phyloP scores from a whole-genome alignment of 2,113 vertebrate genomes.

The Platichthys stellatus region DNA sequence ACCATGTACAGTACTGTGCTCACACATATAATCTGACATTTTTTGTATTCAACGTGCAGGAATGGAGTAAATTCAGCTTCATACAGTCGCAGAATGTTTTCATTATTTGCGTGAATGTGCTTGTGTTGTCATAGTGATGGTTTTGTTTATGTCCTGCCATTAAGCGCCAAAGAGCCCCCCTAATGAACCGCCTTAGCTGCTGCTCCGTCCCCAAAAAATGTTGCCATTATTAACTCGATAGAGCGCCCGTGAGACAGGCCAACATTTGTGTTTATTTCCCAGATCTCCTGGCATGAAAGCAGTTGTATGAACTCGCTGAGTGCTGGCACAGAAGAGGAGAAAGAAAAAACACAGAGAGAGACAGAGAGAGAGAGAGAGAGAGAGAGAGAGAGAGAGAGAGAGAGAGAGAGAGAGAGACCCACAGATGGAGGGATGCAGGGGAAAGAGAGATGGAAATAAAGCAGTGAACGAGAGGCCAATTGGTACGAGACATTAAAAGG shows the following conservation, averaged over 20 bases:
- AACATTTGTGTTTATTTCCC: constrained; percentile 69
- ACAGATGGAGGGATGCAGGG: constrained; percentile 29
- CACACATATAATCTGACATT: not conserved
- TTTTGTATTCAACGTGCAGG: not conserved
- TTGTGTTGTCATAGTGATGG: constrained; percentile 17
- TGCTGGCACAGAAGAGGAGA: constrained; percentile 41
- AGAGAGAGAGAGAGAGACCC: constrained; percentile 12
- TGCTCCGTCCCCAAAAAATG: not conserved
- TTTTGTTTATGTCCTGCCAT: constrained; percentile 27
- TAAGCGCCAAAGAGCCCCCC: too few species aligned
- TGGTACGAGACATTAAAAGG: constrained; percentile 58
- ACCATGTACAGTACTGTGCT: not conserved
- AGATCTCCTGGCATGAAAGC: constrained; percentile 62
- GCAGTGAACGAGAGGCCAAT: constrained; percentile 34
- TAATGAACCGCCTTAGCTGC: too few species aligned
- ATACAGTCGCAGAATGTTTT: not conserved
- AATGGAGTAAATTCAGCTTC: not conserved
- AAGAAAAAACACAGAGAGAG: not conserved
- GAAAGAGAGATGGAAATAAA: constrained; percentile 53
- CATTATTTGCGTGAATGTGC: not conserved
- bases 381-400: constrained; percentile 31
- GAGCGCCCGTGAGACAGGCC: constrained; percentile 8
- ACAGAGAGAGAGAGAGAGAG: constrained; percentile 3
- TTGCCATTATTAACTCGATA: constrained; percentile 41
- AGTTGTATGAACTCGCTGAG: constrained; percentile 59